Conservation (phyloP, 2,113 vertebrate species). For the Rana temporaria region DNA sequence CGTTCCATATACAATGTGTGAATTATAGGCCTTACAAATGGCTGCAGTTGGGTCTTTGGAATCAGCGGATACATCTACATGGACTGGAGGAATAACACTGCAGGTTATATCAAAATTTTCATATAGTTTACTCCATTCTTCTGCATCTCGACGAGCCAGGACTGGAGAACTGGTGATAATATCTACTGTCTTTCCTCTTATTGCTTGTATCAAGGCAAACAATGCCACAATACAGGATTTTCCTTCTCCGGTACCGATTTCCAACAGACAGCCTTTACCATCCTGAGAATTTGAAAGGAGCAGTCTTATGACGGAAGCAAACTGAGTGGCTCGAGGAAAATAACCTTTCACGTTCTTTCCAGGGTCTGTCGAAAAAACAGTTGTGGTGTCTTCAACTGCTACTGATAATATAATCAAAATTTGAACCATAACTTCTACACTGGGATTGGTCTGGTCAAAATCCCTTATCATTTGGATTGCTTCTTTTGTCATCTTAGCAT, state of each 20-base stretch:
- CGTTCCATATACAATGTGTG: constrained; percentile 71
- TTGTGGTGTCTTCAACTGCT: constrained; percentile 58
- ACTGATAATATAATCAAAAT: constrained; percentile 50
- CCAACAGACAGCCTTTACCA: constrained; percentile 58
- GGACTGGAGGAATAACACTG: constrained; percentile 52
- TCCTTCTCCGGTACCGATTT: constrained; percentile 61
- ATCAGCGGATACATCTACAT: not conserved
- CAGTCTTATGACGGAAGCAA: constrained; percentile 58
- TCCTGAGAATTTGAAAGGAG: constrained; percentile 33
- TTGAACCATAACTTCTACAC: constrained; percentile 31
- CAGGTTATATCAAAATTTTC: constrained; percentile 57
- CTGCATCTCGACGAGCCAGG: constrained; percentile 54
- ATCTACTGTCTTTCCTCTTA: constrained; percentile 56
- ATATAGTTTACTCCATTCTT: constrained; percentile 58
- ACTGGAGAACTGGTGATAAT: constrained; percentile 59
- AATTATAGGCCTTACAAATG: constrained; percentile 53
- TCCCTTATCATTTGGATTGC: constrained; percentile 1
- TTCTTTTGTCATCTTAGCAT: not conserved
- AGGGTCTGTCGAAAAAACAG: not conserved
- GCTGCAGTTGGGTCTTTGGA: constrained; percentile 51
- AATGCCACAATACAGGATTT: constrained; percentile 60
- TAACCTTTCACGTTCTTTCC: constrained; percentile 48
- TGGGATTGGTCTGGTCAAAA: constrained; percentile 50
- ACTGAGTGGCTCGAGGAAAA: constrained; percentile 58
- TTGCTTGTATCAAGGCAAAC: constrained; percentile 59